Evolutionary conservation across 2,888 invertebrate species (phyloP), one percentile per base, ranked within the genome.

Genomic region (Girardia tigrina): DNA sequence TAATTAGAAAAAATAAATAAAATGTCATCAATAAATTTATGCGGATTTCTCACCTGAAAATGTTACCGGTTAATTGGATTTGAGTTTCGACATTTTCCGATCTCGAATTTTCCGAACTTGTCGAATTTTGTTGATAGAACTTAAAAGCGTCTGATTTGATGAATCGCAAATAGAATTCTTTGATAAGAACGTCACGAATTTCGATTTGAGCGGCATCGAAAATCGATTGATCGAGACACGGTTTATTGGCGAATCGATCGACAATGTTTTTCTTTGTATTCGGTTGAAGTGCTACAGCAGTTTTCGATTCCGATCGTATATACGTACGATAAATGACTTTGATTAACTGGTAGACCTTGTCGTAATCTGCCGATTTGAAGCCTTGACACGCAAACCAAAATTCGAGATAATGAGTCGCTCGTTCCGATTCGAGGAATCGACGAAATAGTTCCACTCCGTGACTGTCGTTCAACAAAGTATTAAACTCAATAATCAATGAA

Each of bases 121-220:
- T 56, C 23, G 56, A 56, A n/a, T 56, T 56, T n/a, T 56, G 56
- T 56, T 56, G 56, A 16, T 56, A 56, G 4, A 56, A n/a, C 23
- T 56, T 56, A 56, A 56, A 56, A 20, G 56, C n/a, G n/a, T 56
- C 56, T 23, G 93, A 93, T 80, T 90, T 90, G 79, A 95, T 88
- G 86, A 95, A 95, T 85, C 91, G 90, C 77, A 90, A 91, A 86
- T 94, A 94, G 78, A 91, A 90, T 77, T 91, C 90, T 83, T 90
- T 89, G 79, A 90, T 90, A 83, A 94, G 91, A 77, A 90, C 88
- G 70, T 88, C 87, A 82, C 92, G 92, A 81, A 91, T 90, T 79
- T 91, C 89, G 76, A 87, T 86, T 82, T 91, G 90, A 85, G 90
- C 91, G 79, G 88, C 88, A 84, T 93, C 91, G 84, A 92, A 94